Evolutionary conservation across 2,888 invertebrate species (phyloP).

Genomic region (Microchrysa polita): DNA sequence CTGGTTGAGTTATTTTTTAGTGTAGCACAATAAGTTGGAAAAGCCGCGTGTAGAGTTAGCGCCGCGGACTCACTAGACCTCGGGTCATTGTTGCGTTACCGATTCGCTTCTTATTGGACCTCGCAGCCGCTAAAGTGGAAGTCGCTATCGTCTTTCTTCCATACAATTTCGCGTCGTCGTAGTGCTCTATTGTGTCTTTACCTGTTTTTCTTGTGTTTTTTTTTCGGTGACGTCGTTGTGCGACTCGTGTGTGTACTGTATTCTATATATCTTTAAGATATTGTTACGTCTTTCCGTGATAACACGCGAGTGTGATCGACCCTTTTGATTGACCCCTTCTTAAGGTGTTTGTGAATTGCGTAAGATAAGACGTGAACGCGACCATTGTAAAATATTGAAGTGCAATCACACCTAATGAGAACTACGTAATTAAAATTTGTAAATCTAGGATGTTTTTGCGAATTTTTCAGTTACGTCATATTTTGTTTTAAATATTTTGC

Average conservation of each 20-base stretch:
- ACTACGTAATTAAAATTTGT: not conserved
- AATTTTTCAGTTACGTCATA: not conserved
- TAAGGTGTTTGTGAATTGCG: conserved; percentile 24
- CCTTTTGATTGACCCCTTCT: conserved; percentile 10
- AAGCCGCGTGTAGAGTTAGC: not conserved
- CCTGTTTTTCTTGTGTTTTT: no score
- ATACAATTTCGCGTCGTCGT: not conserved
- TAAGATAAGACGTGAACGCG: conserved; percentile 24
- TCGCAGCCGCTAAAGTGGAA: conserved; percentile 9
- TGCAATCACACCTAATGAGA: conserved; percentile 3
- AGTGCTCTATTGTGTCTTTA: not conserved
- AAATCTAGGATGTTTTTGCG: not conserved
- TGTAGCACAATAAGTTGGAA: not conserved
- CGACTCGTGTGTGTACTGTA: conserved; percentile 34
- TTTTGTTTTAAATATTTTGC: not conserved
- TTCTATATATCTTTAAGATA: conserved; percentile 37
- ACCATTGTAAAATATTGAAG: conserved; percentile 1
- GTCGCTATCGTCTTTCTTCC: not conserved
- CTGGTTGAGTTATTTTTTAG: conserved; percentile 1
- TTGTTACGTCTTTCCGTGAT: conserved; percentile 36
- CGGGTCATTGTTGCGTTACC: conserved; percentile 11
- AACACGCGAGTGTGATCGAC: conserved; percentile 42
- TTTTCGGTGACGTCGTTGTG: no score
- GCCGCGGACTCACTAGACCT: conserved; percentile 6
- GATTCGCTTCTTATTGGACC: conserved; percentile 33